Percentiles rank a stretch among this genome's conserved stretches.
phyloP scores from a whole-genome alignment of 1,140 invertebrate genomes.

The Aphidius gifuensis region DNA sequence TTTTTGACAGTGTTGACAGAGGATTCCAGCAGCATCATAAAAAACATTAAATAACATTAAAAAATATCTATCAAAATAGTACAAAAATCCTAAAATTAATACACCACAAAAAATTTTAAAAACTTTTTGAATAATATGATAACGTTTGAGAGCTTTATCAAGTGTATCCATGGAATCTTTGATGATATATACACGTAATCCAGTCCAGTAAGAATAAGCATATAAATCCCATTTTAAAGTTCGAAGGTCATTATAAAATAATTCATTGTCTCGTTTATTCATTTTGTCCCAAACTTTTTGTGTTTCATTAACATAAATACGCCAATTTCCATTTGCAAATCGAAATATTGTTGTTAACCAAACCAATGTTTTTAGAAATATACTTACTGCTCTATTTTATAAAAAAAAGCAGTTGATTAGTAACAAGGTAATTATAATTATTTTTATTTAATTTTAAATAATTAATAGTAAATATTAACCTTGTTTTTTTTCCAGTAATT shows the following conservation, averaged over 20 bases:
- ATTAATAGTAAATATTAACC: no score
- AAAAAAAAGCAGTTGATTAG: neutral
- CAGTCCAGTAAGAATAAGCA: slow-evolving; percentile 58
- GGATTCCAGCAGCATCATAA: neutral
- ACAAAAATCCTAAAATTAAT: no score
- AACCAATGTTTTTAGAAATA: slow-evolving; percentile 1
- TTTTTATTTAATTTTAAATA: no score
- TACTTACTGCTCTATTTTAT: slow-evolving; percentile 4
- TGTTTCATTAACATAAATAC: slow-evolving; percentile 56
- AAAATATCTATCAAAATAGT: no score
- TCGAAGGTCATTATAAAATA: slow-evolving; percentile 61
- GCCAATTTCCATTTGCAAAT: slow-evolving; percentile 57
- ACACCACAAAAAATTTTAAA: no score
- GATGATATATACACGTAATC: slow-evolving; percentile 26
- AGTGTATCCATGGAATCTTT: no score
- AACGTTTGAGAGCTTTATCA: no score
- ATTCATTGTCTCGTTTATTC: slow-evolving; percentile 56
- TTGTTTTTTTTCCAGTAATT: slow-evolving; percentile 27
- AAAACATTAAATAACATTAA: neutral
- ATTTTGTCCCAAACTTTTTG: slow-evolving; percentile 53
- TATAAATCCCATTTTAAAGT: slow-evolving; percentile 62
- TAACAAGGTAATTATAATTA: no score
- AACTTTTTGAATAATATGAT: no score
- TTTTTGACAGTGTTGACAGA: neutral
- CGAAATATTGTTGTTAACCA: slow-evolving; percentile 47